These are phyloP conservation scores for Trogon melanurus DNA, from an alignment of 2,113 vertebrate genomes.

Conservation along the genomic window DNA sequence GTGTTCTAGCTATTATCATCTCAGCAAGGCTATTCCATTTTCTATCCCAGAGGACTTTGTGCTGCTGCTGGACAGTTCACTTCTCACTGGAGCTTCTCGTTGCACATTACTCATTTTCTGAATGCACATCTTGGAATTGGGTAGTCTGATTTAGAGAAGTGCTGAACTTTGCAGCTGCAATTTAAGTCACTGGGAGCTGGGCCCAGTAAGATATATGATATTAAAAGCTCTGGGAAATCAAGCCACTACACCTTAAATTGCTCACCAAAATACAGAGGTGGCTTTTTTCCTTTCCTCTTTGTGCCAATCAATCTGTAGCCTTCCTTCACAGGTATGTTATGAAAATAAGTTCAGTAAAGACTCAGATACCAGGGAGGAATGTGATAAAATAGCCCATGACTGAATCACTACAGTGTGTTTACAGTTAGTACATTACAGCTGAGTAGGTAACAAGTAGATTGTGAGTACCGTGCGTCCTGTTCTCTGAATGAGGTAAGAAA, in stretches of 20 bases:
- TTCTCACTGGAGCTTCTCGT: background rate
- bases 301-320: background rate
- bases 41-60: background rate
- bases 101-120: background rate
- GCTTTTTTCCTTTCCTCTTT: background rate
- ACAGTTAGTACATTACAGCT: background rate
- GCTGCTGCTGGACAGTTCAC: slow-evolving; percentile 25
- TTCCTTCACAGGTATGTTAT: background rate
- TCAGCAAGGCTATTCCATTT: background rate
- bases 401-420: background rate
- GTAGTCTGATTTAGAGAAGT: background rate
- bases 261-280: background rate
- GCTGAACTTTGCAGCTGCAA: background rate
- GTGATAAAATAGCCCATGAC: background rate
- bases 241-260: background rate
- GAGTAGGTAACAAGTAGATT: background rate
- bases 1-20: background rate
- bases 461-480: background rate
- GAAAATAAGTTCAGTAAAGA: background rate
- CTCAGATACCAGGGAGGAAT: background rate
- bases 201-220: background rate
- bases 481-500: background rate
- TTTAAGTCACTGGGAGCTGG: background rate
- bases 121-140: background rate
- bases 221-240: background rate